These are phyloP conservation scores for Thunnus albacares DNA, from an alignment of 2,797 vertebrate species.

Conservation along the genomic window DNA sequence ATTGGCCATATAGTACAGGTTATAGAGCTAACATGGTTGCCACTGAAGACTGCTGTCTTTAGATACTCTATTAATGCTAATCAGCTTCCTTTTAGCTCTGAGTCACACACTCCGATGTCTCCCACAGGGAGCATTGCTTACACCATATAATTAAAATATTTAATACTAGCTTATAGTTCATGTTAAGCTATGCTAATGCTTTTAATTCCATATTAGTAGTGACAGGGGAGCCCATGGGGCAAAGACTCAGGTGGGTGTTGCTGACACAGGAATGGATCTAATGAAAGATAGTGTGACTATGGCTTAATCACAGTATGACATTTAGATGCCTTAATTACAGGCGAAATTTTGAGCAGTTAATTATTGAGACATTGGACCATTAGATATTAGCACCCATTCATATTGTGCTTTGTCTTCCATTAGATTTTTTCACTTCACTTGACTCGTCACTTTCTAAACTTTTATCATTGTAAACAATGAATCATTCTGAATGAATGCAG, in stretches of 20 bases:
- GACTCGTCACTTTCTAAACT: background rate
- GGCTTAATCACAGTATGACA: constrained; percentile 30
- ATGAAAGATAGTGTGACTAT: constrained; percentile 19
- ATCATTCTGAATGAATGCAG: background rate
- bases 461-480: background rate
- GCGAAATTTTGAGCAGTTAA: constrained; percentile 8
- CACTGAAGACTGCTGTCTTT: constrained; percentile 1
- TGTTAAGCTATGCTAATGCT: constrained; percentile 50
- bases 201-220: constrained; percentile 40
- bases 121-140: constrained; percentile 34
- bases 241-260: constrained; percentile 30
- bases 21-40: background rate
- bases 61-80: constrained; percentile 28
- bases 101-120: constrained; percentile 10
- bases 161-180: constrained; percentile 35
- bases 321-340: constrained; percentile 32
- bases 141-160: constrained; percentile 28
- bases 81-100: constrained; percentile 30
- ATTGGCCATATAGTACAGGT: fast-evolving
- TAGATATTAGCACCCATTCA: background rate
- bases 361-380: constrained; percentile 15
- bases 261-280: constrained; percentile 15
- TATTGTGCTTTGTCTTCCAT: constrained; percentile 3
- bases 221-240: constrained; percentile 25
- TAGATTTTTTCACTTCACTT: constrained; percentile 1